Base-by-base conservation (phyloP, 2,113 vertebrate genomes). In the Xyrauchen texanus region DNA sequence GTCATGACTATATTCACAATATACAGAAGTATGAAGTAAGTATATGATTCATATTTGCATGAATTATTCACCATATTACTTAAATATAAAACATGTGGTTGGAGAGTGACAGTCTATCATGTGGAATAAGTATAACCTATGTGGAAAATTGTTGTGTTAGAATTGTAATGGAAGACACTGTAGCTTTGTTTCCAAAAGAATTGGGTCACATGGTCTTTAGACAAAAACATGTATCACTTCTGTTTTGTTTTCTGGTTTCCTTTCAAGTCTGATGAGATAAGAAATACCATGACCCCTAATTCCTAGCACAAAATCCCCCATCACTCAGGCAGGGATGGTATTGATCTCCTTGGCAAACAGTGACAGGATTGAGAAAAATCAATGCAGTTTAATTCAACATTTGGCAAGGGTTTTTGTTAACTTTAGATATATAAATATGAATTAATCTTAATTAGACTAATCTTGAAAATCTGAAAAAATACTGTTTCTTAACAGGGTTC, bases 331-430 rank as follows among this genome's bases (percentile, higher is more conserved):
- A 67, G 3, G 42, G 68, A 73, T 58, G 4, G 46, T 8, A 80
- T 10, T 64, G 70, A 83, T 58, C 61, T 1, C 78, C 16, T 67
- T 68, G 46, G 13, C 58, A 51, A 58, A 52, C 73, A 13, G 13
- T 51, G 62, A 69, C 72, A 77, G 84, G 4, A 53, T 9, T 71
- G 42, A 78, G 79, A 52, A 77, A 82, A 85, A 82, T 86, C 77
- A 86, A 83, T 81, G 75, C 58, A 78, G 82, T 63, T 82, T 82
- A n/a, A n/a, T 82, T 84, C 78, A 78, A 84, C 83, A 80, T 16
- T 15, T 75, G 46, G 60, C 51, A 70, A 75, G 73, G 79, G 75
- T 77, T 83, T 67, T 85, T 86, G 80, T 82, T 86, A 81, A 87
- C 51, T 77, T 85, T 67, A 55, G 79, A 57, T 79, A 46, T n/a